A percentile compares a stretch with the other conserved stretches of the same genome.
Evolutionary conservation across 2,113 vertebrate genomes (phyloP).

Genomic region (Pyrgilauda ruficollis): DNA sequence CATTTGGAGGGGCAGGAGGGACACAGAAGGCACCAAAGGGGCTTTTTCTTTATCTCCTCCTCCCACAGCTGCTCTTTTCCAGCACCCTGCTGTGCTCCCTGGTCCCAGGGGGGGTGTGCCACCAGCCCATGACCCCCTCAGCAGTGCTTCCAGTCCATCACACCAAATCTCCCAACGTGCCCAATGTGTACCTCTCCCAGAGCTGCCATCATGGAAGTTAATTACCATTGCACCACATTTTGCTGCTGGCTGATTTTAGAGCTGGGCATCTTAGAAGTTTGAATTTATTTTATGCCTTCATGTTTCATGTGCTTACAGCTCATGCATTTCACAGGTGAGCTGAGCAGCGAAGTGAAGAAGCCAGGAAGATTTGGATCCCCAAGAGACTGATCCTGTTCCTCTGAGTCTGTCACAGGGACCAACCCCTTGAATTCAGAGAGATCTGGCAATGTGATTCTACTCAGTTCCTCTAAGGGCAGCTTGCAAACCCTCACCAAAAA

Average conservation of each 20-base stretch:
- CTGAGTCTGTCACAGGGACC: neutral
- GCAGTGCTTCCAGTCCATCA: neutral
- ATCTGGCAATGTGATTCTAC: neutral
- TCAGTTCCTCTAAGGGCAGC: neutral
- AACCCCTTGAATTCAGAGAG: neutral
- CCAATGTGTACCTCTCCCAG: neutral
- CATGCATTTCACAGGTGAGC: neutral
- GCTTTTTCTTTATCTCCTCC: neutral
- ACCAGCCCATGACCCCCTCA: accelerated
- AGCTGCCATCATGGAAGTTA: neutral
- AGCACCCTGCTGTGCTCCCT: accelerated
- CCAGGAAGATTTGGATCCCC: neutral
- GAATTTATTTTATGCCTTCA: neutral
- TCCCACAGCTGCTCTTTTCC: neutral
- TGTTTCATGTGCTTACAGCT: neutral
- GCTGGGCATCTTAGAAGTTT: neutral
- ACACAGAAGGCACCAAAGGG: neutral
- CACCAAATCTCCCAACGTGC: neutral
- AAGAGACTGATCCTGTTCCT: neutral
- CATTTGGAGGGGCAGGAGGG: neutral
- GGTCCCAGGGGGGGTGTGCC: accelerated
- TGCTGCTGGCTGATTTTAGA: neutral
- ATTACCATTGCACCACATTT: neutral
- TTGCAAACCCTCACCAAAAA: neutral
- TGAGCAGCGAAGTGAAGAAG: neutral